phyloP scores from a whole-genome alignment of 1,140 invertebrate species.

The Leptinotarsa defecta region DNA sequence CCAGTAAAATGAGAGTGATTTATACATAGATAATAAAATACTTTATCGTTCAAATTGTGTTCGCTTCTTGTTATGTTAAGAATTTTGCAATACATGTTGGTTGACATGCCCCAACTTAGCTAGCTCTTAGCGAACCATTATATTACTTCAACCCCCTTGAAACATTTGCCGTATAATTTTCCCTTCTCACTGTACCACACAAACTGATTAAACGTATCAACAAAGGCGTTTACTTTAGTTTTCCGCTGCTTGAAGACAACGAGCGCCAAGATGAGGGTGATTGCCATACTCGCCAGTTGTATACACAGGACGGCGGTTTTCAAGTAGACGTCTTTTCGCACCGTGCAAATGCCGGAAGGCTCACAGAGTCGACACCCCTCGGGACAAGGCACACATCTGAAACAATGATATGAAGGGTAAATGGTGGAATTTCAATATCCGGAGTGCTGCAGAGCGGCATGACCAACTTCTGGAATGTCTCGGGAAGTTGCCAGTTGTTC shows the following conservation, averaged over 20 bases:
- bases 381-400: constrained; percentile 64
- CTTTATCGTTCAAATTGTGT: no score
- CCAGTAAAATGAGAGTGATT: no score
- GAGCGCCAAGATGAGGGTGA: constrained; percentile 70
- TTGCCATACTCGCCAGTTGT: constrained; percentile 73
- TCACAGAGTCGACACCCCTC: constrained; percentile 61
- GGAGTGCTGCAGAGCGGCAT: neutral
- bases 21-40: no score
- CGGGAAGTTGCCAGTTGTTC: no score
- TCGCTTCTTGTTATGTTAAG: no score
- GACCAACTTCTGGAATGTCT: no score
- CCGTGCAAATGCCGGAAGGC: constrained; percentile 61
- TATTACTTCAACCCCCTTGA: no score
- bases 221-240: constrained; percentile 67
- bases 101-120: no score
- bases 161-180: no score
- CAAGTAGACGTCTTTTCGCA: constrained; percentile 63
- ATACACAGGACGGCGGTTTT: constrained; percentile 70
- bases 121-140: no score
- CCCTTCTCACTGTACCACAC: no score
- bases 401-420: constrained; percentile 41
- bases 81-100: no score
- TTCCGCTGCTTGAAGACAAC: constrained; percentile 77
- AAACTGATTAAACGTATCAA: neutral
- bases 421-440: neutral